Conservation (phyloP, 1,140 invertebrate genomes). For the Goniozus legneri region DNA sequence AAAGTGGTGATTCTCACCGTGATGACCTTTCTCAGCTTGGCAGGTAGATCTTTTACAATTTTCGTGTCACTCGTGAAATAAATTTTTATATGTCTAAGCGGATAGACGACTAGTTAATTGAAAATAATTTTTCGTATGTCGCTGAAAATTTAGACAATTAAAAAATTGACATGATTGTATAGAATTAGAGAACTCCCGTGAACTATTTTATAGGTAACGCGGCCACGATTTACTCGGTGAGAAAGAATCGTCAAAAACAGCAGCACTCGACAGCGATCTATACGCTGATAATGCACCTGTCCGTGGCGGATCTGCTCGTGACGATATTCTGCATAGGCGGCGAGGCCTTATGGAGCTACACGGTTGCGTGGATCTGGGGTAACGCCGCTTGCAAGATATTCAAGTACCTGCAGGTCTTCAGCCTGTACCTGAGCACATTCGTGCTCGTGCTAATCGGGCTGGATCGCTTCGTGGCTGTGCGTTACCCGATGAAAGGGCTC, state of each 20-base stretch:
- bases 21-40: conserved; percentile 64
- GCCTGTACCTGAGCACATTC: conserved; percentile 80
- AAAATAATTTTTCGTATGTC: too few species aligned
- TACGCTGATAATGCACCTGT: conserved; percentile 72
- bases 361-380: conserved; percentile 76
- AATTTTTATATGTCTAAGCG: too few species aligned
- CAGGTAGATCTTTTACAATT: background rate
- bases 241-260: conserved; percentile 55
- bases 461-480: conserved; percentile 75
- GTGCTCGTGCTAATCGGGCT: conserved; percentile 77
- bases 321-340: conserved; percentile 76
- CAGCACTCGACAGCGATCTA: conserved; percentile 71
- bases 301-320: conserved; percentile 72
- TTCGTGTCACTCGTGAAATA: too few species aligned
- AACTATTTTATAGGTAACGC: conserved; percentile 64
- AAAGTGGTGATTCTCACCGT: conserved; percentile 63
- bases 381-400: conserved; percentile 75
- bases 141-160: too few species aligned
- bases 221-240: conserved; percentile 71
- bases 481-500: conserved; percentile 74
- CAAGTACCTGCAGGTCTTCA: conserved; percentile 80
- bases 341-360: conserved; percentile 75
- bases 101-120: too few species aligned
- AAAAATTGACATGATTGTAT: too few species aligned
- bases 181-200: too few species aligned